Evolutionary conservation across 1,140 invertebrate species (phyloP), one percentile per base, ranked within the genome.

Genomic region (Diuraphis noxia): DNA sequence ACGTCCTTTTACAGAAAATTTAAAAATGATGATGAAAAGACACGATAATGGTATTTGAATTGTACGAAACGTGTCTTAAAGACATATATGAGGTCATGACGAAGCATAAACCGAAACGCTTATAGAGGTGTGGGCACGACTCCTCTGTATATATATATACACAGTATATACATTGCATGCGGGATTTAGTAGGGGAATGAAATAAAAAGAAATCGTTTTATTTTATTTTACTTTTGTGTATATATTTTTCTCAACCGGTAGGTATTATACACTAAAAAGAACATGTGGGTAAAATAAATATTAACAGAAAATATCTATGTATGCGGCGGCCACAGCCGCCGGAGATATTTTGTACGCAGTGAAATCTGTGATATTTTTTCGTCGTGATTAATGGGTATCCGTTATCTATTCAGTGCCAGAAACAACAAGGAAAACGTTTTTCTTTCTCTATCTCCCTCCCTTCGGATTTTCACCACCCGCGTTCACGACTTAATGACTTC

Each of bases 21-120:
- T 40, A 91, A 91, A 91, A 91, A 91, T 52, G 89, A 91, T 91
- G 89, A 91, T 81, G 89, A 91, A 91, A 91, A 91, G 89, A 91
- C 77, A 81, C 89, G 89, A 91, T 90, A 90, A 90, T 82, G 89
- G 89, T 91, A 91, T 91, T 91, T 52, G 89, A 91, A 91, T 91
- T 91, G 77, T 91, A 91, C 77, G 43, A 46, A 38, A 82, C 89
- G 89, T 82, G 88, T 90, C 88, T 91, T 81, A 82, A 91, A 91
- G 89, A 91, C 89, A 34, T 46, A 90, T 90, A 91, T 81, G 89
- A 91, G 89, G 89, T 91, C 89, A 91, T 91, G 89, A 91, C 89
- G 89, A 81, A 82, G 89, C 89, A 91, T 91, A 91, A 91, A 91
- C 89, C 89, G 72, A 91, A 91, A 81, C 89, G 89, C 77, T 91